These are phyloP conservation scores for Pseudonaja textilis DNA, from an alignment of 2,113 vertebrate genomes.

Conservation along the genomic window DNA sequence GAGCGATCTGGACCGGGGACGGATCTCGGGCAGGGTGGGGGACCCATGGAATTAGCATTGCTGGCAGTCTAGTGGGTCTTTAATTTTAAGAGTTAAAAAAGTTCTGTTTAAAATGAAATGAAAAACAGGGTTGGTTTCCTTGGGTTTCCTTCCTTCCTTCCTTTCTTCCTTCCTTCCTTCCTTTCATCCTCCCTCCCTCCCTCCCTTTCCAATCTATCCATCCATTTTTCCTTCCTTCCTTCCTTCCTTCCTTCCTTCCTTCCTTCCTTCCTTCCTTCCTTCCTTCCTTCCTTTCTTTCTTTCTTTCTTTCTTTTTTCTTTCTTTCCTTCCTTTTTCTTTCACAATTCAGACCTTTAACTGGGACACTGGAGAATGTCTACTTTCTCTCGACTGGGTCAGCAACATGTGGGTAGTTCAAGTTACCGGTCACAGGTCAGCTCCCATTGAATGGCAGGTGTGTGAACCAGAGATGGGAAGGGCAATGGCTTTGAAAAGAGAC, in stretches of 20 bases:
- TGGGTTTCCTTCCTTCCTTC: not conserved
- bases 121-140: not conserved
- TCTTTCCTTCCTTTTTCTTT: not conserved
- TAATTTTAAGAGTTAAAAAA: not conserved
- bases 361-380: not conserved
- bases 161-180: no score
- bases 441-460: not conserved
- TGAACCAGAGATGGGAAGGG: not conserved
- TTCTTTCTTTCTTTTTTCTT: fast-evolving
- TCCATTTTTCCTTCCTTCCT: no score
- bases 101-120: not conserved
- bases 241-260: no score
- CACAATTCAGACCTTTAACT: not conserved
- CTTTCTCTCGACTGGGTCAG: not conserved
- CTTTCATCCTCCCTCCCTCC: no score
- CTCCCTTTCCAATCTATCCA: no score
- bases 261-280: no score
- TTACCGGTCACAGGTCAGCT: not conserved
- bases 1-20: not conserved
- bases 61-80: not conserved
- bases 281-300: no score
- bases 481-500: not conserved
- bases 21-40: not conserved
- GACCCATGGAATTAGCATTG: not conserved
- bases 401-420: not conserved